phyloP scores from a whole-genome alignment of 2,888 invertebrate genomes.

The Brenthis daphne region DNA sequence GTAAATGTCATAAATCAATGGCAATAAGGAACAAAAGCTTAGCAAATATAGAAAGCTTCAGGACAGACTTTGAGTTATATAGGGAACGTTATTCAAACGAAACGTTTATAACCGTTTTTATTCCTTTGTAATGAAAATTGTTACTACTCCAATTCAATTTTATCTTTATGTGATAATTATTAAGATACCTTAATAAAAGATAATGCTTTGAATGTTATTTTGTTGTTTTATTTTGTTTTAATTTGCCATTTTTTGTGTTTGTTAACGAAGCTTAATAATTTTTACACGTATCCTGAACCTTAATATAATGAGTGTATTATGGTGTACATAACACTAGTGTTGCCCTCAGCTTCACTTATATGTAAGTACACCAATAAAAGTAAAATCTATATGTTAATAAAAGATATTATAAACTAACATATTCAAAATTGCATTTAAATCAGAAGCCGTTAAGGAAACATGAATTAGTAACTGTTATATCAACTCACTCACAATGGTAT shows the following conservation, averaged over 20 bases:
- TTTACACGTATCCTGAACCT: too few relatives aligned
- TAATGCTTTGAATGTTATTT: constrained; percentile 16
- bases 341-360: too few relatives aligned
- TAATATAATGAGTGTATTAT: too few relatives aligned
- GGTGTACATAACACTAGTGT: too few relatives aligned
- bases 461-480: too few relatives aligned
- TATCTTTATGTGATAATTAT: constrained; percentile 22
- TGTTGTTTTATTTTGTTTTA: constrained; percentile 6
- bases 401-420: too few relatives aligned
- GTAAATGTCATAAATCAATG: not conserved
- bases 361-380: too few relatives aligned
- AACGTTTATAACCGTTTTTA: constrained; percentile 14
- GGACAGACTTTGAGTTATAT: not conserved
- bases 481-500: too few relatives aligned
- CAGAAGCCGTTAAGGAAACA: too few relatives aligned
- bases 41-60: constrained; percentile 6
- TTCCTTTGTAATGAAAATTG: constrained; percentile 18
- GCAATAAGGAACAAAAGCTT: constrained; percentile 1
- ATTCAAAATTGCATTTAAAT: too few relatives aligned
- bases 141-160: constrained; percentile 6
- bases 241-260: not conserved
- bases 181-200: constrained; percentile 16
- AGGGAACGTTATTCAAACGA: constrained; percentile 8
- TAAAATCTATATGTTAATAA: too few relatives aligned
- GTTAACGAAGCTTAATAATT: not conserved